phyloP scores from a whole-genome alignment of 2,113 vertebrate species.

The Hemibagrus wyckioides region DNA sequence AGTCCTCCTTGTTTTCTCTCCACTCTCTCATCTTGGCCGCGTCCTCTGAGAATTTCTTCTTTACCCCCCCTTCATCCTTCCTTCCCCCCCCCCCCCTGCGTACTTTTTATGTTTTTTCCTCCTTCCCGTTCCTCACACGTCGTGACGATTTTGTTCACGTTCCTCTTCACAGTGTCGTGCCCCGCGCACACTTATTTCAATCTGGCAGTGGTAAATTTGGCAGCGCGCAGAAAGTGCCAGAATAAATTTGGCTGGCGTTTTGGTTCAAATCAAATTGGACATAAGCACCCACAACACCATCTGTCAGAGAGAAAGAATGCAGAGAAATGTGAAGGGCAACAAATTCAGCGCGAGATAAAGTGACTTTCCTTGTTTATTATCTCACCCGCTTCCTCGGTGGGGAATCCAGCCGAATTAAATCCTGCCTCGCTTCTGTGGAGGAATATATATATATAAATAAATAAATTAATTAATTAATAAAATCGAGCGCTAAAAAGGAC shows the following conservation, averaged over 20 bases:
- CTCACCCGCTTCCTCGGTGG: slow-evolving; percentile 61
- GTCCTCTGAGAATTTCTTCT: slow-evolving; percentile 47
- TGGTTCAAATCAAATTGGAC: slow-evolving; percentile 86
- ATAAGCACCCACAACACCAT: slow-evolving; percentile 85
- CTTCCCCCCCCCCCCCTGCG: neutral
- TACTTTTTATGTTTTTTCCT: slow-evolving; percentile 59
- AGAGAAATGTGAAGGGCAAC: slow-evolving; percentile 78
- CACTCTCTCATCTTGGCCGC: slow-evolving; percentile 35
- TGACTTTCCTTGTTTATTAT: slow-evolving; percentile 75
- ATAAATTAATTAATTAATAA: too few species aligned
- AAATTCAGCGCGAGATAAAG: slow-evolving; percentile 74
- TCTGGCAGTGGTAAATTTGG: slow-evolving; percentile 79
- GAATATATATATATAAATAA: too few species aligned
- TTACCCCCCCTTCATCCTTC: neutral
- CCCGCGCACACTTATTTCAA: slow-evolving; percentile 78
- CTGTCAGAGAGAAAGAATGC: slow-evolving; percentile 76
- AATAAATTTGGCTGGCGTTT: slow-evolving; percentile 80
- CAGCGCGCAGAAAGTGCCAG: slow-evolving; percentile 75
- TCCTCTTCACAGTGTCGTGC: slow-evolving; percentile 79
- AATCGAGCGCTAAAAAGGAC: neutral
- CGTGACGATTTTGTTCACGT: slow-evolving; percentile 78
- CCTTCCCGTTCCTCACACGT: slow-evolving; percentile 64
- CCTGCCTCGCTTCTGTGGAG: too few species aligned
- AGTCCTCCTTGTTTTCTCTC: neutral
- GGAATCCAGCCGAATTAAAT: slow-evolving; percentile 11